These are phyloP conservation scores for Diglossa cyanea DNA, from an alignment of 2,797 vertebrate species.

Conservation along the genomic window DNA sequence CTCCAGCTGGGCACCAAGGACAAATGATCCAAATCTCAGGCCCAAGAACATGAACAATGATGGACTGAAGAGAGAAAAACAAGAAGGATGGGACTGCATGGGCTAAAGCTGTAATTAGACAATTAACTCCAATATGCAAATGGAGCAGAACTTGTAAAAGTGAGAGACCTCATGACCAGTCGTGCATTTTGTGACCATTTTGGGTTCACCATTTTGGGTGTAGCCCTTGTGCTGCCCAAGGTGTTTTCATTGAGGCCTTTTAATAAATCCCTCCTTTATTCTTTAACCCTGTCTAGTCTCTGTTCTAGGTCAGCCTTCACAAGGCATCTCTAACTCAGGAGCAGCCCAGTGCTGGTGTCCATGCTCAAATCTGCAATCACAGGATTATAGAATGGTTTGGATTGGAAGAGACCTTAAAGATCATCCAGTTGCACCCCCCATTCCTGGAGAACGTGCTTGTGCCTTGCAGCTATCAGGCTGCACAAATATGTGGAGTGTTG, in stretches of 20 bases:
- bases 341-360: neutral
- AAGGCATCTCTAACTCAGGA: neutral
- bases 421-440: neutral
- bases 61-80: neutral
- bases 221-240: neutral
- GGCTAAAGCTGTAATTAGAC: accelerated
- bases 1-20: neutral
- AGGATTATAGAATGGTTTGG: neutral
- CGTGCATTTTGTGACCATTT: neutral
- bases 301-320: neutral
- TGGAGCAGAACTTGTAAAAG: neutral
- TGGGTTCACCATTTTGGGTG: neutral
- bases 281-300: neutral
- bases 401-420: neutral
- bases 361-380: neutral
- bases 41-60: neutral
- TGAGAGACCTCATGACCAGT: accelerated
- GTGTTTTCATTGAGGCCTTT: neutral
- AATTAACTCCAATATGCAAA: neutral
- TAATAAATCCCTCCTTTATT: neutral
- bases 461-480: neutral
- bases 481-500: neutral
- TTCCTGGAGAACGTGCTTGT: slow-evolving; percentile 7
- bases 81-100: neutral
- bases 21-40: neutral